A percentile compares a stretch with the other conserved stretches of the same genome.
These are phyloP conservation scores for Thymelicus acteon DNA, from an alignment of 2,888 invertebrate genomes.

Conservation along the genomic window DNA sequence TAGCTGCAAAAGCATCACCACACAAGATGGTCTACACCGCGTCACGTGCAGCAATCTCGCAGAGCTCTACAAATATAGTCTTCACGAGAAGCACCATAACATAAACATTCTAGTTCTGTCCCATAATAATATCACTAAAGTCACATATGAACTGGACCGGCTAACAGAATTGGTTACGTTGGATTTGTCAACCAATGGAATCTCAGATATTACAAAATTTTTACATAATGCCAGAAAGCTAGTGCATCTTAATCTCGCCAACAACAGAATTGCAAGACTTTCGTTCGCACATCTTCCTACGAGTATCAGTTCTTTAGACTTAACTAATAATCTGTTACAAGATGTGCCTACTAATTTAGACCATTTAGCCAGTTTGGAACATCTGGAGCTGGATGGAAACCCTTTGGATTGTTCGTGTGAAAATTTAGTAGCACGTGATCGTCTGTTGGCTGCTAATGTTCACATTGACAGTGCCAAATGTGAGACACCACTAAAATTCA, in stretches of 20 bases:
- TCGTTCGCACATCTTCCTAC: conserved; percentile 82
- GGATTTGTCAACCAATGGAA: conserved; percentile 86
- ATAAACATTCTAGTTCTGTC: conserved; percentile 87
- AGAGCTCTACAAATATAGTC: conserved; percentile 88
- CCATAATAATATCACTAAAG: conserved; percentile 84
- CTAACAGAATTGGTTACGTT: conserved; percentile 86
- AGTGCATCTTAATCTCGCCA: conserved; percentile 84
- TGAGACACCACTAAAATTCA: conserved; percentile 77
- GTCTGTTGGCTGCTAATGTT: conserved; percentile 81
- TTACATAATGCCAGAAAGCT: conserved; percentile 84
- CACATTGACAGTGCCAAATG: conserved; percentile 85
- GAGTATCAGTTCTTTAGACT: conserved; percentile 86
- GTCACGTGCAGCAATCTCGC: conserved; percentile 88
- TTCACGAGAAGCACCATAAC: conserved; percentile 79
- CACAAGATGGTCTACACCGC: conserved; percentile 88
- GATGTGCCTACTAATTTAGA: conserved; percentile 85
- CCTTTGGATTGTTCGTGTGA: conserved; percentile 89
- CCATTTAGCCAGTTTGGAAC: conserved; percentile 82
- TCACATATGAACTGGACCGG: conserved; percentile 83
- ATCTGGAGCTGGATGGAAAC: conserved; percentile 88
- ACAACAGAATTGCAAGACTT: conserved; percentile 84
- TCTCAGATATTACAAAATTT: conserved; percentile 84
- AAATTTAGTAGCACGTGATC: conserved; percentile 86
- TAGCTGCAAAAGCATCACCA: conserved; percentile 83
- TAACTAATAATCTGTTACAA: conserved; percentile 86